Conservation (phyloP, 1,140 invertebrate genomes). For the Oedothorax gibbosus region DNA sequence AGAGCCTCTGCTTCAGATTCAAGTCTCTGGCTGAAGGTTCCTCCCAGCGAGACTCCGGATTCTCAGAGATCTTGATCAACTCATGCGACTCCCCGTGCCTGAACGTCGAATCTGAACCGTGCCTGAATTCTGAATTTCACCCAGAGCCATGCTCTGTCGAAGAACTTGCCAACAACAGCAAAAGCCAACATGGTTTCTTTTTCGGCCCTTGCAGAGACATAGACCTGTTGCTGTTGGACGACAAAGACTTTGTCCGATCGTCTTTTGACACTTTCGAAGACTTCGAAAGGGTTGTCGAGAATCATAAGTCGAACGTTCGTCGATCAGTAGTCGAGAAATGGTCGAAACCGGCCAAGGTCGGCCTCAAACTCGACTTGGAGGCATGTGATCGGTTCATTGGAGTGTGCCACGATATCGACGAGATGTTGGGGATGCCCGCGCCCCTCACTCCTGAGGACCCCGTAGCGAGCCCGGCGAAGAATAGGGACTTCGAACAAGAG, state of each 20-base stretch:
- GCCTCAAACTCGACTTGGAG: not conserved
- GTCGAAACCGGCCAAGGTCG: not conserved
- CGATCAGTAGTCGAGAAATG: not conserved
- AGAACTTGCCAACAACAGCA: not conserved
- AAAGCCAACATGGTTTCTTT: not conserved
- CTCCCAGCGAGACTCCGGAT: constrained; percentile 45
- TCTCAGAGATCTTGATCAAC: constrained; percentile 22
- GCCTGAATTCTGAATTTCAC: not conserved
- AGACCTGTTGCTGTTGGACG: constrained; percentile 8
- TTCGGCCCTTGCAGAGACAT: constrained; percentile 9
- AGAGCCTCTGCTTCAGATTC: constrained; percentile 30
- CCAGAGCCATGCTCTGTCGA: not conserved
- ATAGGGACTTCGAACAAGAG: no score
- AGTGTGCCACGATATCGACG: constrained; percentile 63
- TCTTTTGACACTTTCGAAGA: constrained; percentile 43
- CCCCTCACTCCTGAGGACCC: constrained; percentile 58
- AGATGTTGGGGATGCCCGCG: constrained; percentile 57
- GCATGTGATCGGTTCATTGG: constrained; percentile 55
- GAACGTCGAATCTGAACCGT: not conserved
- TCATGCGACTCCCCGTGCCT: not conserved
- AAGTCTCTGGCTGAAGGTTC: constrained; percentile 13
- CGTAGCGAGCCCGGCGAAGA: not conserved
- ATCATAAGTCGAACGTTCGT: constrained; percentile 25
- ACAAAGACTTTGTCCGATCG: not conserved
- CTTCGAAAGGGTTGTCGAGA: constrained; percentile 29